phyloP scores from a whole-genome alignment of 2,113 vertebrate species.

The Gulo gulo region DNA sequence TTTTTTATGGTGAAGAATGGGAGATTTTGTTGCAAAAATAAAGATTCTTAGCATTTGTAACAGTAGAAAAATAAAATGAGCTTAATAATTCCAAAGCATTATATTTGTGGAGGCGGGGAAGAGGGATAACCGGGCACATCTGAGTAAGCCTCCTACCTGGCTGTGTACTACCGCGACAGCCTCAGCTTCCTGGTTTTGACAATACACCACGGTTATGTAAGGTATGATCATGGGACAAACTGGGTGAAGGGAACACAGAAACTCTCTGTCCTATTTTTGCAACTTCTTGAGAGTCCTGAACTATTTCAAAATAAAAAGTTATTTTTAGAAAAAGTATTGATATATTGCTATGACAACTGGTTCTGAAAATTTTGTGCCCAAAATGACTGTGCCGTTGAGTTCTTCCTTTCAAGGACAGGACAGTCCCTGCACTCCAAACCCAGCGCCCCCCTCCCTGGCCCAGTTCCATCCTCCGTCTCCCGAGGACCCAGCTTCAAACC shows the following conservation, averaged over 20 bases:
- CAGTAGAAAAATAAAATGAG: not conserved
- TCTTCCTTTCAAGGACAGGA: not conserved
- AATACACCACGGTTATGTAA: not conserved
- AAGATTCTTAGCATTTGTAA: not conserved
- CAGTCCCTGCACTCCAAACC: too few relatives aligned
- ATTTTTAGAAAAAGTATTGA: not conserved
- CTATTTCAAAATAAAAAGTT: conserved; percentile 6
- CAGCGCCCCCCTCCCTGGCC: not conserved
- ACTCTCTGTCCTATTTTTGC: not conserved
- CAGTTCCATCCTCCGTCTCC: too few relatives aligned
- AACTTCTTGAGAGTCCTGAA: not conserved
- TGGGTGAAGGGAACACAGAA: not conserved
- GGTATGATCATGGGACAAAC: not conserved
- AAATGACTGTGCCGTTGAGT: not conserved
- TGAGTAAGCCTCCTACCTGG: not conserved
- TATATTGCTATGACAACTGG: not conserved
- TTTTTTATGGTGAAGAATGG: not conserved
- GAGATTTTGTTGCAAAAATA: not conserved
- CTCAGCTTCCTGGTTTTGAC: not conserved
- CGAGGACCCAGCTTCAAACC: not conserved
- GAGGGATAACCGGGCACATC: too few relatives aligned
- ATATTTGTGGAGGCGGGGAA: not conserved
- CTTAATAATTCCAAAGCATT: not conserved
- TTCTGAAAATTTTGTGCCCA: not conserved
- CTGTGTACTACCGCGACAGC: not conserved